A percentile compares a stretch with the other conserved stretches of the same genome.
Conservation (phyloP, 2,113 vertebrate genomes). For the Delphinapterus leucas region DNA sequence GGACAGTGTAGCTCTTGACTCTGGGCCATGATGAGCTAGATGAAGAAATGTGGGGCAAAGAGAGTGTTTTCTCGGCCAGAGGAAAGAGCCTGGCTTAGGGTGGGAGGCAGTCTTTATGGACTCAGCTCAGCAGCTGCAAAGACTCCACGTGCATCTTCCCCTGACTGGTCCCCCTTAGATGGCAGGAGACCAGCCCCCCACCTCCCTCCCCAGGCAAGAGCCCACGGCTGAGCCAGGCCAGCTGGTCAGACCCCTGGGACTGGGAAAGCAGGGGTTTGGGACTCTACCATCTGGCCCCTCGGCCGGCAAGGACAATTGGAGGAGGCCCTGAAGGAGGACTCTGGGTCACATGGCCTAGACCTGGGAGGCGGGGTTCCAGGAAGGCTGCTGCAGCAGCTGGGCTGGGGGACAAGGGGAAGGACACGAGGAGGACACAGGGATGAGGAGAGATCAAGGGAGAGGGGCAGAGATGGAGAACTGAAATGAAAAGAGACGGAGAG, state of each 20-base stretch:
- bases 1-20: not conserved
- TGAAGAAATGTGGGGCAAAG: not conserved
- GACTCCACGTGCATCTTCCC: not conserved
- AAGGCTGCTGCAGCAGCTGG: not conserved
- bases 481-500: not conserved
- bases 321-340: not conserved
- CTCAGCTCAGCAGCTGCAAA: not conserved
- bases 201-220: not conserved
- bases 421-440: not conserved
- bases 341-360: not conserved
- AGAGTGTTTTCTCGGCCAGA: not conserved
- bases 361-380: not conserved
- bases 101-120: not conserved
- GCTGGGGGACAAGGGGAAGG: not conserved
- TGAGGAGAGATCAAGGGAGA: not conserved
- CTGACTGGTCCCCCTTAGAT: not conserved
- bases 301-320: not conserved
- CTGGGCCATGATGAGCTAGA: not conserved
- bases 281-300: conserved; percentile 46
- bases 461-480: not conserved
- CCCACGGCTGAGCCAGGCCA: not conserved
- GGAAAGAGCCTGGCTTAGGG: not conserved
- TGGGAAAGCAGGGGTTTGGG: not conserved
- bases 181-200: not conserved
- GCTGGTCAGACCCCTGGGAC: conserved; percentile 40